phyloP scores from a whole-genome alignment of 2,113 vertebrate genomes.

The Crotalus tigris region DNA sequence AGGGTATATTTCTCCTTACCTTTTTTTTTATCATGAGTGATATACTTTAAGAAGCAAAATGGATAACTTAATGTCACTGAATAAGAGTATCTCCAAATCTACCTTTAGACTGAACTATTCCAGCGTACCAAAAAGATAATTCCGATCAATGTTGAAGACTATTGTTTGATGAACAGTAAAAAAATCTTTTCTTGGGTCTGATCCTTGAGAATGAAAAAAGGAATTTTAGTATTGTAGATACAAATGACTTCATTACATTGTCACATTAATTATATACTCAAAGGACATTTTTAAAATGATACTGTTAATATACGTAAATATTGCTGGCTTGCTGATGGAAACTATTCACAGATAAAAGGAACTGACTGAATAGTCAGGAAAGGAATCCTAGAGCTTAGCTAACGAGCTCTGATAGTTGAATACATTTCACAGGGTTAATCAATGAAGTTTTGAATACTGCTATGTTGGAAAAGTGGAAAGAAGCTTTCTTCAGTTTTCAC shows the following conservation, averaged over 20 bases:
- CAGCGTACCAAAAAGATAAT: background rate
- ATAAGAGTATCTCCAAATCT: background rate
- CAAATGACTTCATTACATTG: slow-evolving; percentile 25
- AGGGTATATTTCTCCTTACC: background rate
- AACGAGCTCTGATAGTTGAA: background rate
- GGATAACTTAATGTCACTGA: background rate
- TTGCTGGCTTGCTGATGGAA: background rate
- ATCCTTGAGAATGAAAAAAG: fast-evolving
- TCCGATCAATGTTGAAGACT: background rate
- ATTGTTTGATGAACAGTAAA: background rate
- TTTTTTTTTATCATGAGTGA: background rate
- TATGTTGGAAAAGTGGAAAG: background rate
- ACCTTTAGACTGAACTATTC: background rate
- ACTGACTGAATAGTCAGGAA: background rate
- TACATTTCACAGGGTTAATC: background rate
- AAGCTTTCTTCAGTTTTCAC: background rate
- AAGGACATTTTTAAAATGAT: slow-evolving; percentile 49
- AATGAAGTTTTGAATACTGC: background rate
- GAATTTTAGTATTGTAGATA: background rate
- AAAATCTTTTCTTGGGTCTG: background rate
- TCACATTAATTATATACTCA: slow-evolving; percentile 24
- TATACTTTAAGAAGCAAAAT: background rate
- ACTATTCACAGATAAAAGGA: slow-evolving; percentile 37
- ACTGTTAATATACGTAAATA: slow-evolving; percentile 50
- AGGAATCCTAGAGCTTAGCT: background rate